Base-by-base conservation (phyloP, 2,113 vertebrate genomes). In the Malurus elegans region DNA sequence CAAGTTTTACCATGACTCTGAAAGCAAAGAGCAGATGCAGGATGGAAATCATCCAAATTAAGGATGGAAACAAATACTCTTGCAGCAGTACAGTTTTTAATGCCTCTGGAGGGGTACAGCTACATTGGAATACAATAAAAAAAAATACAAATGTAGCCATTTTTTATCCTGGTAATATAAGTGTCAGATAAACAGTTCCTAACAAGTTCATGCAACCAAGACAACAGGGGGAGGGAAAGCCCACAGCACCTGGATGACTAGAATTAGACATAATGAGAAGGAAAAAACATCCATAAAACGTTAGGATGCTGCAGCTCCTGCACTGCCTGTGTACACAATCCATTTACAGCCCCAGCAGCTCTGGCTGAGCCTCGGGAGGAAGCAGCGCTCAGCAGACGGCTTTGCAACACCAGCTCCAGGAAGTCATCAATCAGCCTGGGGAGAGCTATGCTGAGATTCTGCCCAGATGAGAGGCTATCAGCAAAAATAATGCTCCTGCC, bases 371-470 rank as follows among this genome's bases (percentile, higher is more conserved):
- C 50, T 57, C 57, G 74, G 96, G 83, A 97, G 95, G 95, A 96
- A 98, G 88, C 96, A 40, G 82, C 32, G 58, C 32, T 96, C 96
- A 71, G 95, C 97, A 98, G 97, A 82, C 85, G 53, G 97, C 67
- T 91, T 92, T 94, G 88, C 93, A 97, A 86, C 48, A 78, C 65
- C 93, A 93, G 48, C 69, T 75, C 80, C 97, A 98, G 98, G 98
- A 98, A 98, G 97, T 94, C 95, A 97, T 97, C 97, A 91, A 97
- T 98, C 97, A 98, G 97, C 94, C 96, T 29, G 45, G 45, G 90
- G 90, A 96, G 85, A 86, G 45, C 45, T 88, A 60, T 6, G 6
- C 67, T 76, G 81, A 96, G 88, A 81, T 97, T 97, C 95, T 91
- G 81, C 95, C 95, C 97, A 98, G 91, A 96, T 92, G 94, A 97